Base-by-base conservation (phyloP, 2,797 vertebrate species). In the Manis crassicaudata region DNA sequence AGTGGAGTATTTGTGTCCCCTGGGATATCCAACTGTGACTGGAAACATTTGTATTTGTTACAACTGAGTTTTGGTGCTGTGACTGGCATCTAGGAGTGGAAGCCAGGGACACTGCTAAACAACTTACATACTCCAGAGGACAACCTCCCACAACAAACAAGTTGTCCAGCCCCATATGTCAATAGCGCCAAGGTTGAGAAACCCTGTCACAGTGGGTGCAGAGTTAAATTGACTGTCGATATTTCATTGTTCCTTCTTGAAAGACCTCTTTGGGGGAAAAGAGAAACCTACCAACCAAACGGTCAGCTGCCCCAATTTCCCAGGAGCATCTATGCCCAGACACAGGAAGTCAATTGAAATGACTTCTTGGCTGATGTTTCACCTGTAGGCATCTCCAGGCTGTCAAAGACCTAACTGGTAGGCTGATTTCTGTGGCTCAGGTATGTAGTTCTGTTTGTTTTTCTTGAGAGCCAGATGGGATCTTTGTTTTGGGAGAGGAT, bases 401-500 rank as follows among this genome's bases (percentile, higher is more conserved):
- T 84, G 27, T 82, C 52, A 75, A 62, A 89, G 29, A 63, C 63
- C 25, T n/a, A 70, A 73, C 32, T 73, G 72, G 27, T 32, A 18
- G 56, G 88, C 37, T 65, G 63, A 81, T 82, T 87, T 93, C 87
- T 92, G 1, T 52, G 9, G 29, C 21, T 58, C n/a, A 8, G 35
- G 56, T 72, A 35, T 70, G 50, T 17, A 92, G 16, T 5, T 37
- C 27, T 10, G 27, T 9, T 40, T 80, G 40, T 46, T 50, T 84
- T 32, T 25, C 25, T 70, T 32, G 40, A 86, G 25, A 37, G 40
- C 5, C 56, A 83, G 37, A 90, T n/a, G 11, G 0, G 9, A 43
- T 58, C 88, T 93, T 95, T 96, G 77, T 54, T 35, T 54, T 87
- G n/a, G 27, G n/a, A 91, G 35, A 54, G 43, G 90, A 87, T 6